Conservation (phyloP, 2,888 invertebrate species). For the Ichneumon xanthorius region DNA sequence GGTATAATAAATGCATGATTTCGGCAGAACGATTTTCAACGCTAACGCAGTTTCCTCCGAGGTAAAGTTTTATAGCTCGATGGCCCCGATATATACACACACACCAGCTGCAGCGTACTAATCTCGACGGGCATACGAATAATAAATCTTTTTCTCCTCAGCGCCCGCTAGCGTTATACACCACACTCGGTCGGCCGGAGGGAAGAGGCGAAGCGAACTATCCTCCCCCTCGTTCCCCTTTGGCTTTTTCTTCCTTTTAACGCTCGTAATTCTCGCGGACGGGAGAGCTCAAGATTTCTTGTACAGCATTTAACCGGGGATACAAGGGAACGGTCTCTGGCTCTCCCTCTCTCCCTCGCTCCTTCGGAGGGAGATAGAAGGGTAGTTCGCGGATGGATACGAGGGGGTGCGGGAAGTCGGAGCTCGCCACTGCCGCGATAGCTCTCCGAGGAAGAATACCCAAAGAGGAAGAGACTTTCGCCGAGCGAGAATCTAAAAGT, state of each 20-base stretch:
- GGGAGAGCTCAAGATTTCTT: slow-evolving; percentile 70
- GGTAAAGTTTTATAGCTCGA: background rate
- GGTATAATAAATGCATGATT: background rate
- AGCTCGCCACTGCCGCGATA: slow-evolving; percentile 38
- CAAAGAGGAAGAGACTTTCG: slow-evolving; percentile 47
- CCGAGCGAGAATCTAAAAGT: slow-evolving; percentile 54
- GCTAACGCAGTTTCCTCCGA: slow-evolving; percentile 14
- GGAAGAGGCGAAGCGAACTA: slow-evolving; percentile 29
- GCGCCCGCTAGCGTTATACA: slow-evolving; percentile 33
- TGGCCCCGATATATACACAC: slow-evolving; percentile 8
- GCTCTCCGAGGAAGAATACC: slow-evolving; percentile 25
- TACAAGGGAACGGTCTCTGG: slow-evolving; percentile 66
- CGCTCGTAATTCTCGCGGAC: slow-evolving; percentile 66
- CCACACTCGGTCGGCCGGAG: slow-evolving; percentile 48
- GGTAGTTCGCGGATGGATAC: slow-evolving; percentile 62
- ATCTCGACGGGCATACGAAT: slow-evolving; percentile 64
- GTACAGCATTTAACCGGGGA: slow-evolving; percentile 67
- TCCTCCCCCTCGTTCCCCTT: slow-evolving; percentile 48
- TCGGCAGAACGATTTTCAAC: background rate
- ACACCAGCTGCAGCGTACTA: slow-evolving; percentile 60
- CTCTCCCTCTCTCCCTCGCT: slow-evolving; percentile 1
- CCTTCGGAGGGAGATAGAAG: background rate
- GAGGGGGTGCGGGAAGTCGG: slow-evolving; percentile 49
- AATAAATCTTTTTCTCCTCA: slow-evolving; percentile 67
- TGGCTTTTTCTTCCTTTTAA: slow-evolving; percentile 61